Conservation (phyloP, 64 coral and sea anemone species). For the Pocillopora verrucosa region DNA sequence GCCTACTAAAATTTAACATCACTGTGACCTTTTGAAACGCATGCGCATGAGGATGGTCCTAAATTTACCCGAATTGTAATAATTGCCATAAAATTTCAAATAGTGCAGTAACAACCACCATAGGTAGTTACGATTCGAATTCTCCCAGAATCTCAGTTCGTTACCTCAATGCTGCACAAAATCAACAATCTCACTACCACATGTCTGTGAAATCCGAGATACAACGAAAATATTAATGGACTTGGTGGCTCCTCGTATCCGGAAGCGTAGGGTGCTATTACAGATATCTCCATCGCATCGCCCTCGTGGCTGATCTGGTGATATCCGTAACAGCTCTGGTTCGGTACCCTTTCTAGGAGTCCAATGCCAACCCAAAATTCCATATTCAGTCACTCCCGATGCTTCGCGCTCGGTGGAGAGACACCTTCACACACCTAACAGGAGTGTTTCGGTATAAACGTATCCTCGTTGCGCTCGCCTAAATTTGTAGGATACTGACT, state of each 20-base stretch:
- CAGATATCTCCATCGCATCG: constrained; percentile 44
- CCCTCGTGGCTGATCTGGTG: constrained; percentile 33
- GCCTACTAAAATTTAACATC: no score
- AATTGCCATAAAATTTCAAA: no score
- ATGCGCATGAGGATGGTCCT: no score
- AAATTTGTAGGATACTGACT: constrained; percentile 42
- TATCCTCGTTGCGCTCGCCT: constrained; percentile 27
- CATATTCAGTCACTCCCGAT: constrained; percentile 34
- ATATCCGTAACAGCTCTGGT: constrained; percentile 50
- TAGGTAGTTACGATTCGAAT: background rate
- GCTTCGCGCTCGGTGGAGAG: constrained; percentile 34
- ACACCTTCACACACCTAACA: constrained; percentile 23
- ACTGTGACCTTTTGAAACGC: no score
- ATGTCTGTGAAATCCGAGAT: background rate
- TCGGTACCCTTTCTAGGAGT: constrained; percentile 38
- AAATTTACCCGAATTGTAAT: no score
- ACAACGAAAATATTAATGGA: background rate
- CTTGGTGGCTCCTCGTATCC: background rate
- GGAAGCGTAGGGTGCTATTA: constrained; percentile 34
- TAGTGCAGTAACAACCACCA: no score
- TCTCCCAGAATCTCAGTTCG: background rate
- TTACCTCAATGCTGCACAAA: background rate
- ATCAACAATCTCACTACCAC: background rate
- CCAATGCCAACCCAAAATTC: constrained; percentile 45
- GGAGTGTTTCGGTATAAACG: constrained; percentile 53